Conservation (phyloP, 2,113 vertebrate species). For the Podocnemis expansa region DNA sequence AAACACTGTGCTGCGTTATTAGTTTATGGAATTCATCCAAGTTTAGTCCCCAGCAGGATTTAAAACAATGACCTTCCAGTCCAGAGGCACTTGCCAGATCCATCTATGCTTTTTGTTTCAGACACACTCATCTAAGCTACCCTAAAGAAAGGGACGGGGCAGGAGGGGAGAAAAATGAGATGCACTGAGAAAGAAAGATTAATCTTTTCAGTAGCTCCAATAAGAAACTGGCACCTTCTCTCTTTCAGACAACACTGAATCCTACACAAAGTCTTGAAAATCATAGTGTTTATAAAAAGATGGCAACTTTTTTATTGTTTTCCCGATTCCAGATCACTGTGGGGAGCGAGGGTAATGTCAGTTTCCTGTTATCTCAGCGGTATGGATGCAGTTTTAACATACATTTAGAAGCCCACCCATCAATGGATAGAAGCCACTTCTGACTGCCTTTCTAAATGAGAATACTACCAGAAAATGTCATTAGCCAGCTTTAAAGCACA, state of each 20-base stretch:
- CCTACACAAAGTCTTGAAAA: constrained; percentile 56
- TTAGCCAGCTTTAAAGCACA: constrained; percentile 28
- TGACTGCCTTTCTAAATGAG: neutral
- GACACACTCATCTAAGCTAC: constrained; percentile 27
- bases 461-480: constrained; percentile 46
- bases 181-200: constrained; percentile 26
- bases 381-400: constrained; percentile 37
- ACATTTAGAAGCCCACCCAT: constrained; percentile 49
- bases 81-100: constrained; percentile 42
- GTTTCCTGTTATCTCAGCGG: constrained; percentile 49
- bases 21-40: constrained; percentile 69
- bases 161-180: constrained; percentile 21
- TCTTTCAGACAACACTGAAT: constrained; percentile 49
- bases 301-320: constrained; percentile 37
- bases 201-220: constrained; percentile 51
- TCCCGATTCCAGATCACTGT: constrained; percentile 47
- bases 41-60: constrained; percentile 62
- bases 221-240: constrained; percentile 42
- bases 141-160: neutral
- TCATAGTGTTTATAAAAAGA: constrained; percentile 60
- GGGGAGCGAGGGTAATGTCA: constrained; percentile 41
- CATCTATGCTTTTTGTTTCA: constrained; percentile 26
- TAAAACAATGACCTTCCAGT: constrained; percentile 58
- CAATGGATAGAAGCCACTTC: constrained; percentile 52
- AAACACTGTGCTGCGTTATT: constrained; percentile 66